Percentiles rank a stretch among this genome's conserved stretches.
phyloP scores from a whole-genome alignment of 2,113 vertebrate genomes.

The Callaeas wilsoni region DNA sequence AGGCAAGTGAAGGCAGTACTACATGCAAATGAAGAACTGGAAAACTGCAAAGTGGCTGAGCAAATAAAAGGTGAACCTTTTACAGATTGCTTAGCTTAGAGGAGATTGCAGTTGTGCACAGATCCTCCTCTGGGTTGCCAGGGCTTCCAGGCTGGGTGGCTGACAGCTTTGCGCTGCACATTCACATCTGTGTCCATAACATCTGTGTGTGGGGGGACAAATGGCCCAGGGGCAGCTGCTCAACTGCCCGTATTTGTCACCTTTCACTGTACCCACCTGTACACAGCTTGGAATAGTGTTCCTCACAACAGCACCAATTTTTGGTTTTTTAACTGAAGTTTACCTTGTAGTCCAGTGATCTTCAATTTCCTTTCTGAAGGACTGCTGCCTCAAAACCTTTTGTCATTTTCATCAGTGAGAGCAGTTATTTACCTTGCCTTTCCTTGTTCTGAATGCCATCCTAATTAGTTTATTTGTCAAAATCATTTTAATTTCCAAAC shows the following conservation, averaged over 20 bases:
- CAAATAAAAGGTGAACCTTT: not conserved
- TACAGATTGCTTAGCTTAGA: not conserved
- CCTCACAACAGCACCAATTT: not conserved
- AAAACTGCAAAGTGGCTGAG: not conserved
- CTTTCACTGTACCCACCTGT: not conserved
- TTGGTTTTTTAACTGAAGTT: not conserved
- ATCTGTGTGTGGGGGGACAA: fast-evolving
- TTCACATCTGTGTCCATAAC: fast-evolving
- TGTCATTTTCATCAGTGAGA: not conserved
- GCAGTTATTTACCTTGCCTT: not conserved
- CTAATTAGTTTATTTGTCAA: not conserved
- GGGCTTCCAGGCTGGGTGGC: not conserved
- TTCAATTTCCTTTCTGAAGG: not conserved
- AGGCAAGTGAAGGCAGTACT: not conserved
- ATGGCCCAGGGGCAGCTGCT: not conserved
- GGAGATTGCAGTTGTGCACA: not conserved
- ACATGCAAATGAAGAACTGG: not conserved
- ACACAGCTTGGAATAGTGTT: not conserved
- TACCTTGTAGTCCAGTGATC: not conserved
- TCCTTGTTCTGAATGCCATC: not conserved
- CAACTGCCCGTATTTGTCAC: fast-evolving
- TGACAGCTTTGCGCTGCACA: not conserved
- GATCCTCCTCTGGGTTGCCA: not conserved
- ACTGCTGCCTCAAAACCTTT: not conserved
- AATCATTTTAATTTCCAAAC: not conserved